phyloP scores from a whole-genome alignment of 2,888 invertebrate species.

The Listrodromus nycthemerus region DNA sequence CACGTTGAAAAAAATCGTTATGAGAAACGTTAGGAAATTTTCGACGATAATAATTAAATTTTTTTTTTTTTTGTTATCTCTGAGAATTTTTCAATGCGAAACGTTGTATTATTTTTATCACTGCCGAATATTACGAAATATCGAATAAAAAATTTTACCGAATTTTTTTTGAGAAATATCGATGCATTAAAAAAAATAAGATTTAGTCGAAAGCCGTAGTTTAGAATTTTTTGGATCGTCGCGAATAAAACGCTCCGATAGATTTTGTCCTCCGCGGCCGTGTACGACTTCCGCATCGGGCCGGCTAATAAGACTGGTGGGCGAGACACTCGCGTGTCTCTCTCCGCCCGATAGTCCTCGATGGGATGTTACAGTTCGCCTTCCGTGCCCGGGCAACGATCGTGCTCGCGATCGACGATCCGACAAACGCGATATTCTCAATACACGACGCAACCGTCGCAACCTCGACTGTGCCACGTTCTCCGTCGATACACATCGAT shows the following conservation, averaged over 20 bases:
- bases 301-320: slow-evolving; percentile 62
- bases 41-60: no score
- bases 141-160: background rate
- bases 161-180: background rate
- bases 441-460: slow-evolving; percentile 35
- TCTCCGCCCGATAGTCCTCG: slow-evolving; percentile 17
- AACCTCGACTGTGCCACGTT: slow-evolving; percentile 38
- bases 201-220: background rate
- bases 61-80: no score
- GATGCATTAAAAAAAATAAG: background rate
- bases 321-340: slow-evolving; percentile 52
- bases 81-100: background rate
- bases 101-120: background rate
- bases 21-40: no score
- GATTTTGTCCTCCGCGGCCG: background rate
- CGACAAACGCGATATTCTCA: slow-evolving; percentile 57
- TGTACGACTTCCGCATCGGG: slow-evolving; percentile 25
- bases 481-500: slow-evolving; percentile 47
- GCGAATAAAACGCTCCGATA: slow-evolving; percentile 46
- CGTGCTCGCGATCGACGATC: slow-evolving; percentile 36
- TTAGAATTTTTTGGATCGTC: slow-evolving; percentile 48
- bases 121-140: no score
- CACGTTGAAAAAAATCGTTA: no score
- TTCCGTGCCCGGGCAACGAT: slow-evolving; percentile 33
- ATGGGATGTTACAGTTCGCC: slow-evolving; percentile 22